phyloP scores from a whole-genome alignment of 2,797 vertebrate genomes.

The Gymnodraco acuticeps region DNA sequence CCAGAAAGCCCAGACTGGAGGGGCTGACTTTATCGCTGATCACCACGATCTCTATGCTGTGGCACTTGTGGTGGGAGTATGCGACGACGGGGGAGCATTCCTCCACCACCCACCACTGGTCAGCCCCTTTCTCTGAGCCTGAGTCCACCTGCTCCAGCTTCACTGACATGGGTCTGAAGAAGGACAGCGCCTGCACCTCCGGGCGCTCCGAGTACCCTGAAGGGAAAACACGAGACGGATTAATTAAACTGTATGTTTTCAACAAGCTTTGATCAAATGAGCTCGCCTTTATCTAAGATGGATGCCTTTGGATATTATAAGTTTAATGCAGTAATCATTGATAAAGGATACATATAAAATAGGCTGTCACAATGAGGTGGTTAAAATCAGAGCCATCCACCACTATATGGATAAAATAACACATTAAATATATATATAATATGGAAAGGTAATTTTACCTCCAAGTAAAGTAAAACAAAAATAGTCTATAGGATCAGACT shows the following conservation, averaged over 20 bases:
- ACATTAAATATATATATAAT: no score
- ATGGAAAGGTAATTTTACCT: no score
- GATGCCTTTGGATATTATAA: neutral
- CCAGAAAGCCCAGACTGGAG: constrained; percentile 87
- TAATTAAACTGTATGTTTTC: neutral
- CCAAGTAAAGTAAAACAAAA: no score
- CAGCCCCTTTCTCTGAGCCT: constrained; percentile 27
- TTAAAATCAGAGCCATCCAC: no score
- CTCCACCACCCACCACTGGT: constrained; percentile 87
- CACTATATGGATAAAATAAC: no score
- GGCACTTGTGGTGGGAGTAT: constrained; percentile 63
- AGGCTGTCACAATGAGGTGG: no score
- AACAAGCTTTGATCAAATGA: neutral
- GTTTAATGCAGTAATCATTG: neutral
- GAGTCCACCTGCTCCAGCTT: constrained; percentile 75
- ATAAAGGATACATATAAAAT: neutral
- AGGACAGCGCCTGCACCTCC: constrained; percentile 72
- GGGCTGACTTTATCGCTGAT: constrained; percentile 90
- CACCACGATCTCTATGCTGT: constrained; percentile 83
- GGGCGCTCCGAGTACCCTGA: constrained; percentile 69
- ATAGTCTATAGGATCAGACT: no score
- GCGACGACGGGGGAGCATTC: constrained; percentile 76
- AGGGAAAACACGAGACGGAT: neutral
- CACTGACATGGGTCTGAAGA: constrained; percentile 85
- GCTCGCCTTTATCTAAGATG: neutral